Base-by-base conservation (phyloP, 2,888 invertebrate species). In the Rhaphigaster nebulosa region DNA sequence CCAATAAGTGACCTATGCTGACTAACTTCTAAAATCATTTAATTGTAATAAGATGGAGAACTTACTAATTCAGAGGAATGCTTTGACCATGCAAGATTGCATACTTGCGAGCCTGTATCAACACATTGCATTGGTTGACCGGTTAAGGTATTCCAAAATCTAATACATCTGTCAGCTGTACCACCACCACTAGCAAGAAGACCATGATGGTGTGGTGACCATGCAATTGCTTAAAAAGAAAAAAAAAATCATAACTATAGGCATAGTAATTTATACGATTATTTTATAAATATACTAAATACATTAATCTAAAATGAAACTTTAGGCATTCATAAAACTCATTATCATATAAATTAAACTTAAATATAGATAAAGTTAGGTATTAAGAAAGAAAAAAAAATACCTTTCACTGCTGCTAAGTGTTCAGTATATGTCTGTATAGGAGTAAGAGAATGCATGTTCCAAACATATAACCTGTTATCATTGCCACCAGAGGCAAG, bases 401-500 rank as follows among this genome's bases (percentile, higher is more conserved):
- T 65, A 70, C 70, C 70, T 94, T 99, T 99, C 20, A 99, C 99
- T 0, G 99, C 99, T 0, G 99, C 99, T 94, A 98, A 95, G 94
- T 99, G 99, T 92, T 99, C 97, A 0, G 98, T 97, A 94, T 99
- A 99, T 5, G 98, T 98, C 94, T 99, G 99, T 90, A 99, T 97
- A 0, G 99, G 99, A 6, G 96, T 95, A 8, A 97, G 94, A 0
- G 97, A 97, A 93, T 98, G 97, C 95, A 97, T 95, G 92, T 96
- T 96, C 98, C 98, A 99, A 15, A 99, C 98, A 94, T 98, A 97
- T 90, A 99, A 95, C 93, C 98, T 96, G 95, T 99, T 99, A 94
- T 99, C 99, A 94, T 99, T 99, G 90, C 99, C 99, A 60, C 99
- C 99, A 60, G 99, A 99, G 0, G 99, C 99, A 90, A 99, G 94